Percentiles rank a stretch among this genome's conserved stretches.
These are phyloP conservation scores for Takifugu flavidus DNA, from an alignment of 2,113 vertebrate species.

Conservation along the genomic window DNA sequence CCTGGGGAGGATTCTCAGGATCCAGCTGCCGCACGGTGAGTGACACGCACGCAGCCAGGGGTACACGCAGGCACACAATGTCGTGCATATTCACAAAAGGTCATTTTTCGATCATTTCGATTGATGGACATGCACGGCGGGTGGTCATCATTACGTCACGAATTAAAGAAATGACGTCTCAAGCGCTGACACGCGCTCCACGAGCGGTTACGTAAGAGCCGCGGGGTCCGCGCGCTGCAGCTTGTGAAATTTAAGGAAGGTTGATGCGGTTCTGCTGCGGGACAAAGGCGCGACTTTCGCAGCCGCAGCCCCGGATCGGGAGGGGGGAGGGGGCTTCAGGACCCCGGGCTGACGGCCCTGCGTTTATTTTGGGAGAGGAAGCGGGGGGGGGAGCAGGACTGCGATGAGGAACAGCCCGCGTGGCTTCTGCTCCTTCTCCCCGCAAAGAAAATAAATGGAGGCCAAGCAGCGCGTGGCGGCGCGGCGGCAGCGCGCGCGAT, in stretches of 20 bases:
- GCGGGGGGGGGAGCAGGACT: neutral
- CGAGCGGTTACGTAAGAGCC: too few species aligned
- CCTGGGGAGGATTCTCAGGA: conserved; percentile 38
- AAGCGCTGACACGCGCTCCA: too few species aligned
- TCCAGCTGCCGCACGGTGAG: conserved; percentile 63
- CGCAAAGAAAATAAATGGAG: conserved; percentile 38
- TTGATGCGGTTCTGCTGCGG: too few species aligned
- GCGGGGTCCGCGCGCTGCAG: too few species aligned
- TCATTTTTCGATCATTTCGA: neutral
- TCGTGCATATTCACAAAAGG: conserved; percentile 1
- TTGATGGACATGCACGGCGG: neutral
- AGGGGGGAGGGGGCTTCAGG: too few species aligned
- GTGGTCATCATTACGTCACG: neutral
- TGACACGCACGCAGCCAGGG: conserved; percentile 5
- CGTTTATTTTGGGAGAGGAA: conserved; percentile 1
- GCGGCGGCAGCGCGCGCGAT: conserved; percentile 34
- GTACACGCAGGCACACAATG: neutral
- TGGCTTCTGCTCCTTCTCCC: neutral
- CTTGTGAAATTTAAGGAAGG: too few species aligned
- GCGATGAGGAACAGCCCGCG: conserved; percentile 1
- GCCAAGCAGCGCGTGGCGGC: neutral
- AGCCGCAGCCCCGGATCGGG: too few species aligned
- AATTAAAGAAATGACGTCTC: too few species aligned
- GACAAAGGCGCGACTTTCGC: too few species aligned
- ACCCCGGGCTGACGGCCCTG: too few species aligned